These are phyloP conservation scores for Echinometra lucunter DNA, from an alignment of 53 echinoderm and acorn worm species.

Conservation along the genomic window DNA sequence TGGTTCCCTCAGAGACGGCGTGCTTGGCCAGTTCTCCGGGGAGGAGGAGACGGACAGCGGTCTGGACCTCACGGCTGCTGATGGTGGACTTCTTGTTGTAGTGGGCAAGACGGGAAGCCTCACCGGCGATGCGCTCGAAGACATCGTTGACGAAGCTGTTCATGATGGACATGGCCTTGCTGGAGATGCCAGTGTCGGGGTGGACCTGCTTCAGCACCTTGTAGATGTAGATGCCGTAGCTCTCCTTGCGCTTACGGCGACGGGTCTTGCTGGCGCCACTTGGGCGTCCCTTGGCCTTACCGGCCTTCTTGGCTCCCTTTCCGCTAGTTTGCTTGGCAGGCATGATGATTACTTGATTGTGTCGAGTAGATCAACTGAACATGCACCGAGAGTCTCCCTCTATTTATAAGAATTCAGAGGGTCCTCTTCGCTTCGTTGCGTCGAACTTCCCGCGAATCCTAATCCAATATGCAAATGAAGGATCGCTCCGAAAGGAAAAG, in stretches of 20 bases:
- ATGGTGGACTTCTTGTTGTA: slow-evolving; percentile 91
- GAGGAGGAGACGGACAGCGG: slow-evolving; percentile 87
- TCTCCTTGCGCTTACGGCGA: slow-evolving; percentile 81
- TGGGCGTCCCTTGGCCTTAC: slow-evolving; percentile 77
- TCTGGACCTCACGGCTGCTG: slow-evolving; percentile 88
- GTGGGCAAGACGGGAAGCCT: slow-evolving; percentile 82
- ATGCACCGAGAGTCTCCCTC: not conserved
- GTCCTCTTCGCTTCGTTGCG: not conserved
- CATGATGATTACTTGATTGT: slow-evolving; percentile 69
- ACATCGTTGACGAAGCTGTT: slow-evolving; percentile 94
- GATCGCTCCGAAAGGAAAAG: not conserved
- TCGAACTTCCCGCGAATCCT: not conserved
- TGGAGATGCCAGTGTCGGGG: slow-evolving; percentile 94
- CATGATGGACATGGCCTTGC: slow-evolving; percentile 86
- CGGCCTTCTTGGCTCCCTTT: slow-evolving; percentile 90
- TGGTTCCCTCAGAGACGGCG: slow-evolving; percentile 89
- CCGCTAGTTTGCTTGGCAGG: slow-evolving; percentile 81
- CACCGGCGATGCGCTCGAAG: slow-evolving; percentile 86
- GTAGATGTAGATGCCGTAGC: slow-evolving; percentile 96
- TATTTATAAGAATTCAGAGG: slow-evolving; percentile 11
- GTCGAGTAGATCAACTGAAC: slow-evolving; percentile 53
- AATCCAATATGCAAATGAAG: slow-evolving; percentile 47
- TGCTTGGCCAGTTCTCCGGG: slow-evolving; percentile 94
- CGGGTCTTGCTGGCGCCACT: slow-evolving; percentile 61
- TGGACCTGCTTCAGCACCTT: slow-evolving; percentile 92